These are phyloP conservation scores for Macroramphosus scolopax DNA, from an alignment of 2,797 vertebrate genomes.

Conservation along the genomic window DNA sequence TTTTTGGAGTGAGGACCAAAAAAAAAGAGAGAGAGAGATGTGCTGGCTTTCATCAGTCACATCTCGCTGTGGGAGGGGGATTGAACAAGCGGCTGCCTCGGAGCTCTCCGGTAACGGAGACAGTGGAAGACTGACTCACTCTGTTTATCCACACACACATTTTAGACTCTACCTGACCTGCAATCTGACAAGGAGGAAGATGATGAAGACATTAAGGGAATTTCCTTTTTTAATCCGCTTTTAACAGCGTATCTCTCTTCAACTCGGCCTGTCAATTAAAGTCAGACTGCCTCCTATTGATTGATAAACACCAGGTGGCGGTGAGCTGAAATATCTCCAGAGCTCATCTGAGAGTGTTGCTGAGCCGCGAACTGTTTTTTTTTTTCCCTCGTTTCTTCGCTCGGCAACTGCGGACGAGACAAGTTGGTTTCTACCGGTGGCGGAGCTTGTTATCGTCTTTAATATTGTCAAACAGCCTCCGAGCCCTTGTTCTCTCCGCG, in stretches of 20 bases:
- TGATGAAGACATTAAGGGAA: conserved; percentile 33
- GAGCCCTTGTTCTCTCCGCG: conserved; percentile 1
- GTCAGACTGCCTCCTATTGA: conserved; percentile 13
- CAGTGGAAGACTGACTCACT: conserved; percentile 53
- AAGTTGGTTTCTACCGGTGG: conserved; percentile 31
- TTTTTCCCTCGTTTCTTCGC: neutral
- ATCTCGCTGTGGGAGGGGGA: conserved; percentile 55
- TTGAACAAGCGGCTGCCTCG: conserved; percentile 51
- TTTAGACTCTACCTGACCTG: conserved; percentile 39
- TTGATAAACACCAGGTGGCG: conserved; percentile 41
- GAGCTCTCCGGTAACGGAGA: conserved; percentile 58
- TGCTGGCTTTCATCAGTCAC: conserved; percentile 49
- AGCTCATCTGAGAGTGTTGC: conserved; percentile 4
- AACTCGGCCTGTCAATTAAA: conserved; percentile 9
- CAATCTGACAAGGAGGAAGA: conserved; percentile 26
- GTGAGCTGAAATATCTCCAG: conserved; percentile 29
- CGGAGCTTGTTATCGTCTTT: conserved; percentile 21
- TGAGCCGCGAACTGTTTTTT: conserved; percentile 34
- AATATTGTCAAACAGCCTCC: conserved; percentile 15
- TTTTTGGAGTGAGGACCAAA: too few relatives aligned
- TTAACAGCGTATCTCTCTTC: neutral
- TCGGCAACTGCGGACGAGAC: conserved; percentile 16
- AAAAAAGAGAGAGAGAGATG: conserved; percentile 24
- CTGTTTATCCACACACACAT: conserved; percentile 22
- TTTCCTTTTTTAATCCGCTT: conserved; percentile 26